Base-by-base conservation (phyloP, 2,888 invertebrate species). In the Hypercompe scribonia region DNA sequence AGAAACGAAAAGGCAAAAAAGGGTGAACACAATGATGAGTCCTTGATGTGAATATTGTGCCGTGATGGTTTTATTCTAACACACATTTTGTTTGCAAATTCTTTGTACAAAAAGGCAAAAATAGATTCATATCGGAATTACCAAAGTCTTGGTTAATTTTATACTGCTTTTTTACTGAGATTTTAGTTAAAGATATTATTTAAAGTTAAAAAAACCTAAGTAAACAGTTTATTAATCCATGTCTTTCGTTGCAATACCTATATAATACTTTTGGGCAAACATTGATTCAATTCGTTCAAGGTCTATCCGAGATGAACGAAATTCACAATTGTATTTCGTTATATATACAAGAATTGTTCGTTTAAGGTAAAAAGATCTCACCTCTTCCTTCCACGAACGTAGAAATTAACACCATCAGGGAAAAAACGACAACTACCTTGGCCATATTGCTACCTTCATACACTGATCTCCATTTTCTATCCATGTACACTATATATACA, bases 331-430 rank as follows among this genome's bases (percentile, higher is more conserved):
- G 15, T 42, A 4, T 54, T n/a, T 50, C 11, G 24, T 61, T 39
- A 36, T 58, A 28, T 2, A 5, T 36, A 39, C n/a, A 58, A 34
- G 8, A n/a, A 24, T 50, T 54, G 50, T 10, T 50, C 50, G 50
- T 24, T 7, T 4, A 50, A 50, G 2, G 21, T 50, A 21, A 50
- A 50, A 50, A 50, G 36, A 68, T 63, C 80, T 77, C 18, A 84
- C 84, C 86, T 68, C 82, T 72, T 0, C 82, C 77, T 67, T 85
- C 82, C 34, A 82, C 84, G 34, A 80, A n/a, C n/a, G 78, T 74
- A 46, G 80, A 80, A 39, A 86, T 70, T 24, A 85, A 70, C 65
- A 80, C 79, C 80, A 85, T 78, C 18, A 82, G 65, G 63, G 69
- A 75, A 8, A 84, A 74, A 70, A 82, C 50, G 10, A 75, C 70